phyloP scores from a whole-genome alignment of 23 tunicate genomes.

The Phallusia fumigata region DNA sequence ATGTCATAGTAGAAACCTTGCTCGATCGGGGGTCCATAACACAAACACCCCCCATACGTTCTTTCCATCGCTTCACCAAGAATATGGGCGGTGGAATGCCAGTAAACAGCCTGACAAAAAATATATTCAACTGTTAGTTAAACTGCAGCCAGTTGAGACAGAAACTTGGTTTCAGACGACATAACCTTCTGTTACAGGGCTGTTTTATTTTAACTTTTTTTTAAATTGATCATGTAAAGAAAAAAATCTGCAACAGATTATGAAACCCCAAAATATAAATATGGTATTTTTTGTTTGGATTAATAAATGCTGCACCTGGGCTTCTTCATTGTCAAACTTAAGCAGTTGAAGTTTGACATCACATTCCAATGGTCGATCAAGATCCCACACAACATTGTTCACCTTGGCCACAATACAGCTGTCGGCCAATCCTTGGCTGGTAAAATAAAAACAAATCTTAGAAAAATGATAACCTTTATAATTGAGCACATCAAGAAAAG shows the following conservation, averaged over 20 bases:
- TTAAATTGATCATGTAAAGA: no score
- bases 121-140: no score
- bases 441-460: not conserved
- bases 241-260: no score
- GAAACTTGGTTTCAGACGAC: no score
- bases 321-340: constrained; percentile 91
- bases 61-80: constrained; percentile 98
- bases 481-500: no score
- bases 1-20: constrained; percentile 98
- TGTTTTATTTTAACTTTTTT: no score
- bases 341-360: constrained; percentile 65
- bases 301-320: constrained; percentile 37
- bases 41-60: constrained; percentile 84
- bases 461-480: not conserved
- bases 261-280: no score
- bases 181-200: no score
- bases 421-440: constrained; percentile 91
- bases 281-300: no score
- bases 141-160: no score
- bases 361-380: constrained; percentile 81
- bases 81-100: constrained; percentile 99
- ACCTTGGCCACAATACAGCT: constrained; percentile 85
- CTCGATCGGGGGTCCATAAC: constrained; percentile 98
- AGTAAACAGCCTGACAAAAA: constrained; percentile 64
- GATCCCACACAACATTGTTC: constrained; percentile 90